Conservation (phyloP, 2,888 invertebrate genomes). For the Tigriopus californicus region DNA sequence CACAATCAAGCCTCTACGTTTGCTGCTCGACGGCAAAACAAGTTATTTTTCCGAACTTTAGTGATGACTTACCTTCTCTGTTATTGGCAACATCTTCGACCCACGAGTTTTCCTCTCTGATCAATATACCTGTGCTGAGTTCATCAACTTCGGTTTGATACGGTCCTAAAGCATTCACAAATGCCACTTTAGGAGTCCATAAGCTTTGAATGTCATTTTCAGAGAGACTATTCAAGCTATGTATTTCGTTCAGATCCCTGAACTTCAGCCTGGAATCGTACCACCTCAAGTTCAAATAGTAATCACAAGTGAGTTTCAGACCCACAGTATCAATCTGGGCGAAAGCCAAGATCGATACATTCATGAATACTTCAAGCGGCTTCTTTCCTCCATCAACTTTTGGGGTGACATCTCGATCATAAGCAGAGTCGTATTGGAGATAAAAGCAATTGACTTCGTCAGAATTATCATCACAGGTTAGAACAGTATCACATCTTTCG, state of each 20-base stretch:
- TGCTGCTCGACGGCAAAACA: too few relatives aligned
- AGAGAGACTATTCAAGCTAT: not conserved
- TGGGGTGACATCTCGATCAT: too few relatives aligned
- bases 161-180: conserved; percentile 10
- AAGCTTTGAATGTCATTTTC: conserved; percentile 4
- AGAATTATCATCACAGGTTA: conserved; percentile 5
- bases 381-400: not conserved
- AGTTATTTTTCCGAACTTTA: too few relatives aligned
- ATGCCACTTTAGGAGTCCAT: conserved; percentile 10
- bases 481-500: conserved; percentile 2
- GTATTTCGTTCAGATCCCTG: conserved; percentile 2
- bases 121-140: conserved; percentile 1
- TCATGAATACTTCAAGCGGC: not conserved
- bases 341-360: conserved; percentile 5
- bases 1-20: too few relatives aligned
- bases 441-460: conserved; percentile 8
- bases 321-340: conserved; percentile 1
- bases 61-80: conserved; percentile 7
- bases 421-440: too few relatives aligned
- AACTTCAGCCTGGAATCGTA: conserved; percentile 1
- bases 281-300: conserved; percentile 2
- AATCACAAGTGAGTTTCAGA: conserved; percentile 5
- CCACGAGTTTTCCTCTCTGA: not conserved
- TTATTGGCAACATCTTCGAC: not conserved
- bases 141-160: conserved; percentile 10